These are phyloP conservation scores for Seriola aureovittata DNA, from an alignment of 2,113 vertebrate species.

Conservation along the genomic window DNA sequence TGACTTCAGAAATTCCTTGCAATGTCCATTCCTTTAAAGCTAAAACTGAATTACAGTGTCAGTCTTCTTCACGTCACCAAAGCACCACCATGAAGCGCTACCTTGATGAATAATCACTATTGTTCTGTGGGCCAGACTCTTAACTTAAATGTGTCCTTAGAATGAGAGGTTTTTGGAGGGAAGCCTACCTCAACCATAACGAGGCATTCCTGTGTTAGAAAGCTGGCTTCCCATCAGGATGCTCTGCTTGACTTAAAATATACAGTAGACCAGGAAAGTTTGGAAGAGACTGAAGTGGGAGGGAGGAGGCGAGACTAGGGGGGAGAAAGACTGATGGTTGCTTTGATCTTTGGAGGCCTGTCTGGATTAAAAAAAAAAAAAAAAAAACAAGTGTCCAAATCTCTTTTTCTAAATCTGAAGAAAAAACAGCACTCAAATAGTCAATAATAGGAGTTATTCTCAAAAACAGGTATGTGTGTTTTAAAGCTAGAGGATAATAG, in stretches of 20 bases:
- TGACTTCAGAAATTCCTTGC: not conserved
- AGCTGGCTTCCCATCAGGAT: slow-evolving; percentile 71
- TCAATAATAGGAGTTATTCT: slow-evolving; percentile 12
- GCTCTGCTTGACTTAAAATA: slow-evolving; percentile 75
- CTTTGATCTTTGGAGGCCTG: slow-evolving; percentile 80
- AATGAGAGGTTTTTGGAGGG: slow-evolving; percentile 56
- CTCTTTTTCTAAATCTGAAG: slow-evolving; percentile 45
- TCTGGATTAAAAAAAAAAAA: slow-evolving; percentile 60
- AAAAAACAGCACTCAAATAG: slow-evolving; percentile 53
- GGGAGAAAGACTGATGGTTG: slow-evolving; percentile 76
- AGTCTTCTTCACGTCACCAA: not conserved
- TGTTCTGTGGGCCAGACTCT: slow-evolving; percentile 35
- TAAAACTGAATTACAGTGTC: not conserved
- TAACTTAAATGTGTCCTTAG: slow-evolving; percentile 50
- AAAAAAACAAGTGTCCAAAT: slow-evolving; percentile 56
- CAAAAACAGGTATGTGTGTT: not conserved
- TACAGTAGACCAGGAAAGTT: slow-evolving; percentile 78
- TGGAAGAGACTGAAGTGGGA: slow-evolving; percentile 62
- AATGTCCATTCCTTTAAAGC: not conserved
- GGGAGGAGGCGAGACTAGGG: slow-evolving; percentile 40
- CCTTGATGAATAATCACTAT: slow-evolving; percentile 41
- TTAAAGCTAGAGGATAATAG: not conserved
- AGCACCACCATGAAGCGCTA: slow-evolving; percentile 34
- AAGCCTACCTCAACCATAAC: slow-evolving; percentile 53
- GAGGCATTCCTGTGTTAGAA: slow-evolving; percentile 66